Percentiles rank a stretch among this genome's conserved stretches.
Evolutionary conservation across 53 echinoderm and acorn worm genomes (phyloP).

Genomic region (Patiria pectinifera): DNA sequence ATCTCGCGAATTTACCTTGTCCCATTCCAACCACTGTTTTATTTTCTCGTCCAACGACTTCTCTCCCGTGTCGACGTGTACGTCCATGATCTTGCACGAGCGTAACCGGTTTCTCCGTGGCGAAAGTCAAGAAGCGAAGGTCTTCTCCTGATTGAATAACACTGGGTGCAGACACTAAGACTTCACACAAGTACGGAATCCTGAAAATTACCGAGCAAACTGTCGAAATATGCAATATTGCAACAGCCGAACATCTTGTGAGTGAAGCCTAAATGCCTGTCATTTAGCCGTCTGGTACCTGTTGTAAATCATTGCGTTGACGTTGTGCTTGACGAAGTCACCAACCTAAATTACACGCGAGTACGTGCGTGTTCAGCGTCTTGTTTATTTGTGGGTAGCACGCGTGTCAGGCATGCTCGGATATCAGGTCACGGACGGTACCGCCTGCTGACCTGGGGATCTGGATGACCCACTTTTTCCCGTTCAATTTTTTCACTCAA

Average conservation of each 20-base stretch:
- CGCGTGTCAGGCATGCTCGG: background rate
- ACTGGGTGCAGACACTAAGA: background rate
- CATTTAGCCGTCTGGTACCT: background rate
- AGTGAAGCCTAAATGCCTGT: background rate
- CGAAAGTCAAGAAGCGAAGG: background rate
- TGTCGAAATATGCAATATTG: background rate
- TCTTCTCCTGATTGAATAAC: background rate
- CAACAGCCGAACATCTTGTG: no score
- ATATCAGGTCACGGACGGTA: no score
- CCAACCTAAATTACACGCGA: background rate
- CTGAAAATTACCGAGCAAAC: background rate
- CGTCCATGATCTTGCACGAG: conserved; percentile 12
- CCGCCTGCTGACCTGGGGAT: no score
- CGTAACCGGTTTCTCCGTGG: background rate
- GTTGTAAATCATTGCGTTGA: background rate
- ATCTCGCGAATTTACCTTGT: conserved; percentile 62
- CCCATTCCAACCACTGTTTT: conserved; percentile 91
- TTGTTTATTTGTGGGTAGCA: background rate
- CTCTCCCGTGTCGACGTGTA: conserved; percentile 73
- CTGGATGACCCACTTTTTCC: no score
- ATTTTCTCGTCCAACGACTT: conserved; percentile 73
- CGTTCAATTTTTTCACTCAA: no score
- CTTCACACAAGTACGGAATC: background rate
- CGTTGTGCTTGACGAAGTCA: background rate
- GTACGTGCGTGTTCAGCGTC: background rate